Percentiles rank a stretch among this genome's conserved stretches.
Evolutionary conservation across 2,888 invertebrate genomes (phyloP).

Genomic region (Protophormia terraenovae): DNA sequence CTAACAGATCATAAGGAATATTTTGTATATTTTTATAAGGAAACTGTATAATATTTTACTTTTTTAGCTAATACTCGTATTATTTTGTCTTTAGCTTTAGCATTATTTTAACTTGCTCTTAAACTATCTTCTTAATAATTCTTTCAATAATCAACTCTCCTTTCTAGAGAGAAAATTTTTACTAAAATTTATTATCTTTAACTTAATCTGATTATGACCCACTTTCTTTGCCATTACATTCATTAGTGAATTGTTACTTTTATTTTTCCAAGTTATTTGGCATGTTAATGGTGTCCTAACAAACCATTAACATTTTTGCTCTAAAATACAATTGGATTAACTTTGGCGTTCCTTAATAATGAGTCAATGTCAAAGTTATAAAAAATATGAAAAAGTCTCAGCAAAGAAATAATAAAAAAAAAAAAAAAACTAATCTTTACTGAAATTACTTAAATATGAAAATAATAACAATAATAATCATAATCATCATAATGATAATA

Average conservation of each 20-base stretch:
- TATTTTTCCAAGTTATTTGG: not conserved
- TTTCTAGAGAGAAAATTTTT: not conserved
- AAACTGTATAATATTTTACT: no score
- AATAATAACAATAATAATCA: not conserved
- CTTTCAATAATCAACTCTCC: no score
- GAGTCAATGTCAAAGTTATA: constrained; percentile 54
- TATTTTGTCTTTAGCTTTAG: no score
- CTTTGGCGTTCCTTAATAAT: constrained; percentile 15
- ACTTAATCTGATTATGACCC: constrained; percentile 27
- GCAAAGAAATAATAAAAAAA: not conserved
- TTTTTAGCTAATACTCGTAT: no score
- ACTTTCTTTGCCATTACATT: constrained; percentile 10
- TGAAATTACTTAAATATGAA: constrained; percentile 8
- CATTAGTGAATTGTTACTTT: constrained; percentile 1
- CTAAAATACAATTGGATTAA: constrained; percentile 32
- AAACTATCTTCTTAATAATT: no score
- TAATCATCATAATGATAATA: constrained; percentile 16
- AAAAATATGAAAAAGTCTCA: constrained; percentile 26
- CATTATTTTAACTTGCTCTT: no score
- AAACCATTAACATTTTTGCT: not conserved
- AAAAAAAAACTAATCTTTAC: not conserved
- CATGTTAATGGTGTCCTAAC: not conserved
- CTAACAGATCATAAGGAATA: no score
- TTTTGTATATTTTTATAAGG: no score
- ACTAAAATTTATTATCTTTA: not conserved